These are phyloP conservation scores for Cathartes aura DNA, from an alignment of 2,113 vertebrate species.

Conservation along the genomic window DNA sequence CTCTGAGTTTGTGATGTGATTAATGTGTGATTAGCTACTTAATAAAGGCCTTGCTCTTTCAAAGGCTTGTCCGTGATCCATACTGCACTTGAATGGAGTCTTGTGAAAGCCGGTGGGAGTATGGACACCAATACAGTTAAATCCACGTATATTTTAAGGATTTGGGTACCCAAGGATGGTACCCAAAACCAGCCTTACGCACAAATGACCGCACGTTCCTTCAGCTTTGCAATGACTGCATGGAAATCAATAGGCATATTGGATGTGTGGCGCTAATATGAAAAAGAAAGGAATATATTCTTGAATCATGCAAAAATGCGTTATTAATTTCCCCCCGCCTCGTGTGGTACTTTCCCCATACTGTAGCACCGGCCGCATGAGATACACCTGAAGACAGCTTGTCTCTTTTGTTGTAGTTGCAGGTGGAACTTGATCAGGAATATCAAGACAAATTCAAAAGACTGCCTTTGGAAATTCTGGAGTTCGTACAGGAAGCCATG, in stretches of 20 bases:
- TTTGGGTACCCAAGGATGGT: background rate
- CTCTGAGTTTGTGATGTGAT: background rate
- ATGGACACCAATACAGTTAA: background rate
- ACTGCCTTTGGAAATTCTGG: conserved; percentile 95
- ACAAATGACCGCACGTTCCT: background rate
- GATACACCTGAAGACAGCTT: conserved; percentile 32
- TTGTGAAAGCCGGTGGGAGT: background rate
- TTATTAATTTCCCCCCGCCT: background rate
- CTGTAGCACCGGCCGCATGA: background rate
- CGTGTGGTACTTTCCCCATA: background rate
- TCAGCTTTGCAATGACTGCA: conserved; percentile 47
- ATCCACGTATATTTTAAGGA: background rate
- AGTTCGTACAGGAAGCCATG: conserved; percentile 96
- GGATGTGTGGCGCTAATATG: background rate
- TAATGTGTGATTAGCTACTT: conserved; percentile 6
- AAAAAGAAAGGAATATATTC: background rate
- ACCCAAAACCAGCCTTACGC: background rate
- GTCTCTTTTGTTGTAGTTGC: conserved; percentile 82
- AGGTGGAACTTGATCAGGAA: conserved; percentile 94
- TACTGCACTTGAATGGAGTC: background rate
- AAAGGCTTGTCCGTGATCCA: background rate
- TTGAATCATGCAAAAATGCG: background rate
- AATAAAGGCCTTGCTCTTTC: conserved; percentile 12
- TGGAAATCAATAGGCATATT: background rate
- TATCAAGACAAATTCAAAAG: conserved; percentile 98